phyloP scores from a whole-genome alignment of 2,888 invertebrate species.

The Drosophila kambysellisi region DNA sequence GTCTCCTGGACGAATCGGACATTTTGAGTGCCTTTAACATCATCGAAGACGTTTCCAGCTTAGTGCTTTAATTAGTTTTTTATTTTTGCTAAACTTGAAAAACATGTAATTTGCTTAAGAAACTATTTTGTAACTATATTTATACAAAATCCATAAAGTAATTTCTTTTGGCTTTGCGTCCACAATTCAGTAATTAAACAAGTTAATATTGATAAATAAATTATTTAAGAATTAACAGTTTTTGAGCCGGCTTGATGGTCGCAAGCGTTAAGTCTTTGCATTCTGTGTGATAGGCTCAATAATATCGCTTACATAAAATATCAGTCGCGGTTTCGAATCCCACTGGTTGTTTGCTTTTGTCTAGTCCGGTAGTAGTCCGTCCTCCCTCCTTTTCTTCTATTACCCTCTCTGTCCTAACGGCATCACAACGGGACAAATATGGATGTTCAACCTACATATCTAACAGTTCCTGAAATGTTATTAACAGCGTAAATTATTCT shows the following conservation, averaged over 20 bases:
- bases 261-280: no score
- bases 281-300: no score
- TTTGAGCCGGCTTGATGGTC: no score
- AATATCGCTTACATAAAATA: no score
- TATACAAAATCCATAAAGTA: constrained; percentile 4
- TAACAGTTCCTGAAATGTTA: background rate
- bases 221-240: background rate
- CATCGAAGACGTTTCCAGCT: constrained; percentile 84
- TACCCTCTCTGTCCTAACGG: no score
- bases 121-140: constrained; percentile 21
- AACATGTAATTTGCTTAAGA: constrained; percentile 1
- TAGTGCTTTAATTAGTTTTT: constrained; percentile 72
- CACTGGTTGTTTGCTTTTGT: no score
- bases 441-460: no score
- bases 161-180: background rate
- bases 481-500: background rate
- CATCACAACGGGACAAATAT: no score
- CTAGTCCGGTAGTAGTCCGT: no score
- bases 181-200: constrained; percentile 4
- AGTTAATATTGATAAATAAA: background rate
- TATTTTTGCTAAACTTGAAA: constrained; percentile 9
- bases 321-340: no score
- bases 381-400: no score
- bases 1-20: constrained; percentile 88
- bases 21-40: constrained; percentile 86